These are phyloP conservation scores for Doryteuthis pealeii DNA, from an alignment of 1,140 invertebrate species.

Conservation along the genomic window DNA sequence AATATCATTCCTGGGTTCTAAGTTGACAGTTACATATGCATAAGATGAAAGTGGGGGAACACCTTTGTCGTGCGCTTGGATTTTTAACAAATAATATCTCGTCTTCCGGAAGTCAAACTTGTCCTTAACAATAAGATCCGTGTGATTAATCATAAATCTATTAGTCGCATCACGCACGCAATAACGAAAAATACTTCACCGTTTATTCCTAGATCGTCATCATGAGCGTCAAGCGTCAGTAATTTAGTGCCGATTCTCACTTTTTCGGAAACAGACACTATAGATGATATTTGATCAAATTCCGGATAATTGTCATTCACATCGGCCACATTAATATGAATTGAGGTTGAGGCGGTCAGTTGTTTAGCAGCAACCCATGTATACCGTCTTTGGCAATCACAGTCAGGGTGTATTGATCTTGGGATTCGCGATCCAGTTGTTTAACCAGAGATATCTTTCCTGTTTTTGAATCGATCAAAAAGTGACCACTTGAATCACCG, in stretches of 20 bases:
- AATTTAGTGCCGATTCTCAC: neutral
- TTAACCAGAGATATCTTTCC: constrained; percentile 30
- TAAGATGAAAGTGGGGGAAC: constrained; percentile 25
- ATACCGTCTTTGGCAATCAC: constrained; percentile 34
- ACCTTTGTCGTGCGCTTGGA: constrained; percentile 29
- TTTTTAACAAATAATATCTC: neutral
- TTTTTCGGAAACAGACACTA: neutral
- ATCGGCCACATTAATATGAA: constrained; percentile 7
- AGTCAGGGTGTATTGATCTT: constrained; percentile 26
- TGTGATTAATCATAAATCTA: neutral
- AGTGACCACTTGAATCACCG: constrained; percentile 36
- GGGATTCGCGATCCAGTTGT: constrained; percentile 36
- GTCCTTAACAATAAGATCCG: neutral
- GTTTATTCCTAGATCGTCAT: constrained; percentile 11
- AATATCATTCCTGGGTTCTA: constrained; percentile 33
- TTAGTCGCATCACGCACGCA: neutral
- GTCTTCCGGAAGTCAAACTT: neutral
- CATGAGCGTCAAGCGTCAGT: constrained; percentile 2
- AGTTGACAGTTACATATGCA: constrained; percentile 26
- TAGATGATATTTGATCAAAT: constrained; percentile 4
- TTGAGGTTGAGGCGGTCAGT: neutral
- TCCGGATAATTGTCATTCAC: constrained; percentile 18
- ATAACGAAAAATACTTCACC: neutral
- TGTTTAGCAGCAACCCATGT: too few relatives aligned
- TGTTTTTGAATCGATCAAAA: constrained; percentile 34